These are phyloP conservation scores for Metellina segmentata DNA, from an alignment of 2,888 invertebrate genomes.

Conservation along the genomic window DNA sequence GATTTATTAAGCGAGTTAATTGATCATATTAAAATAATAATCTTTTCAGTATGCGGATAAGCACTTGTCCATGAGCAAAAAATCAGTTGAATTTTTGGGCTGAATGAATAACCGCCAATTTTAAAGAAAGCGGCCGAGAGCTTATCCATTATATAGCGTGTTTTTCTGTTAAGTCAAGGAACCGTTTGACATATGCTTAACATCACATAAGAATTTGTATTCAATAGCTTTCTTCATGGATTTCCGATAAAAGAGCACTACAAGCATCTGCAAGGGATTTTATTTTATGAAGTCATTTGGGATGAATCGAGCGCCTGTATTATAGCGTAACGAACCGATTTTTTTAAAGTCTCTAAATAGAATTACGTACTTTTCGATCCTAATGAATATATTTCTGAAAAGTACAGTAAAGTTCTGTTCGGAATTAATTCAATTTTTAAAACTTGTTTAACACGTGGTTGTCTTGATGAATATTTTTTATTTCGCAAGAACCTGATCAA, in stretches of 20 bases:
- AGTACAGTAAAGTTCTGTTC: no score
- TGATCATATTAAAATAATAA: conserved; percentile 1
- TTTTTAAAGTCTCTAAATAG: no score
- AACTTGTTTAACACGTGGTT: no score
- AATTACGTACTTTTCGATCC: no score
- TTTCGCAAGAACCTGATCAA: no score
- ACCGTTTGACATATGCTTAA: not conserved
- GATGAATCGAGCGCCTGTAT: no score
- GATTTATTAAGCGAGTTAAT: not conserved
- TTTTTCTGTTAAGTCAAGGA: not conserved
- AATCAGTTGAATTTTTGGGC: not conserved
- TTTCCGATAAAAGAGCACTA: not conserved
- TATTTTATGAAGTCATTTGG: no score
- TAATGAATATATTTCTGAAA: no score
- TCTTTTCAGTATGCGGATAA: not conserved
- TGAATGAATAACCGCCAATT: not conserved
- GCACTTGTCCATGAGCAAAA: not conserved
- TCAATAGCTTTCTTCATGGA: not conserved
- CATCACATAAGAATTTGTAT: not conserved
- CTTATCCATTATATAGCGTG: not conserved
- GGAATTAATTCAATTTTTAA: no score
- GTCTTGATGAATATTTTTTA: no score
- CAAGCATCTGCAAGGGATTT: not conserved
- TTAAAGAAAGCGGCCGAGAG: not conserved
- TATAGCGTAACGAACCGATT: no score